Evolutionary conservation across 2,888 invertebrate genomes (phyloP).

Genomic region (Heteromyza rotundicornis): DNA sequence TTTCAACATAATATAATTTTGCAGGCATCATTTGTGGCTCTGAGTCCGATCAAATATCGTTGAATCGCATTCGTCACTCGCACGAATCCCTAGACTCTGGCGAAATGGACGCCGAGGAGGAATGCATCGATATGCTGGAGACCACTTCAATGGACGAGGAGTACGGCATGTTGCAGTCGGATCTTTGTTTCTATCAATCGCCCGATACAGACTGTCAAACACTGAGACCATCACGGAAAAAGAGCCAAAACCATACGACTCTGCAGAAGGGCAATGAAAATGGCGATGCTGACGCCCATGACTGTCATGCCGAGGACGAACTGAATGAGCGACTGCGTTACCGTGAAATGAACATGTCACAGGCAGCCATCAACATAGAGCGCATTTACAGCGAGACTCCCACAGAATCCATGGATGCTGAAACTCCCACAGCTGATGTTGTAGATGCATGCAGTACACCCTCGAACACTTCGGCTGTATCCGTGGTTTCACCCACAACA

Average conservation of each 20-base stretch:
- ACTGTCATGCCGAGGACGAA: slow-evolving; percentile 10
- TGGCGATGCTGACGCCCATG: slow-evolving; percentile 27
- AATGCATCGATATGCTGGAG: slow-evolving; percentile 63
- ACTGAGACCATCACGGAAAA: slow-evolving; percentile 54
- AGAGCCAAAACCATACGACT: slow-evolving; percentile 39
- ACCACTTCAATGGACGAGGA: slow-evolving; percentile 63
- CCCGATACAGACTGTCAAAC: slow-evolving; percentile 59
- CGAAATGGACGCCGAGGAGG: slow-evolving; percentile 68
- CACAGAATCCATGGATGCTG: slow-evolving; percentile 12
- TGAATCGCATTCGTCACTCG: slow-evolving; percentile 66
- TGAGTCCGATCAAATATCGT: slow-evolving; percentile 62
- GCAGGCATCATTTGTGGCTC: slow-evolving; percentile 66
- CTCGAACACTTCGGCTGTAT: neutral
- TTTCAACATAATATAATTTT: too few species aligned
- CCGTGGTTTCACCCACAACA: slow-evolving; percentile 27
- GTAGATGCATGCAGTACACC: slow-evolving; percentile 21
- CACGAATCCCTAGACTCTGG: slow-evolving; percentile 79
- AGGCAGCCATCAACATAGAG: slow-evolving; percentile 47
- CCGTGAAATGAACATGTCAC: slow-evolving; percentile 54
- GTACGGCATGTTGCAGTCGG: slow-evolving; percentile 59
- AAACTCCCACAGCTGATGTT: slow-evolving; percentile 23
- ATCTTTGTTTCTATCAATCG: slow-evolving; percentile 57
- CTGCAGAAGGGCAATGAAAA: slow-evolving; percentile 31
- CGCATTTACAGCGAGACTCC: slow-evolving; percentile 19
- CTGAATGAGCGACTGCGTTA: slow-evolving; percentile 45